Evolutionary conservation across 2,888 invertebrate species (phyloP), one percentile per base, ranked within the genome.

Genomic region (Tetranychus piercei): DNA sequence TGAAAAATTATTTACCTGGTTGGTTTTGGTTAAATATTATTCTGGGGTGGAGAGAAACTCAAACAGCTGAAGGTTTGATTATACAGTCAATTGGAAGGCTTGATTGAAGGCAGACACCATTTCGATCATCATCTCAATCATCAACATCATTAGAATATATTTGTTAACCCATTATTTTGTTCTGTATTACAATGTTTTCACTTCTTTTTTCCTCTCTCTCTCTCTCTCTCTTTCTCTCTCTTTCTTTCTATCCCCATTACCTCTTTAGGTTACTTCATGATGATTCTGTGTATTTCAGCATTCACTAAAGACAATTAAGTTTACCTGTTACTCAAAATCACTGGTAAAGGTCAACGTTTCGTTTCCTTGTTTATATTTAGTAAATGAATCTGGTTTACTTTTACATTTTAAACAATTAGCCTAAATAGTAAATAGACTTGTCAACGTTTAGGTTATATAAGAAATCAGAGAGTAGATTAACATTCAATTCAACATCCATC

Each of bases 181-280:
- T 34, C 34, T 34, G 34, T 34, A 69, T 15, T 23, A n/a, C 9
- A 11, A 69, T 69, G 69, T 69, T 64, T 44, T 20, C 18, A 44
- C 22, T 74, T 34, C n/a, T 15, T 45, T 45, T 20, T 71, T n/a
- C 20, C 69, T 22, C 74, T 71, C 64, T 65, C 34, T 34, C 45
- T 34, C 55, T 71, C 34, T 2, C 20, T 45, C 55, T 45, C 45
- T 9, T 45, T 45, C 9, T 9, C 45, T 9, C 45, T 45, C 7
- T 45, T 45, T 9, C 45, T 73, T 45, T 44, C 65, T 71, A 69
- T 20, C 71, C 9, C 15, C 55, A 55, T 55, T 15, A 55, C 15
- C 55, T 15, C 15, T 15, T 15, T 55, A 55, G 55, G 15, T 15
- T 15, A 55, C 9, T 15, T 55, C 11, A 55, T 55, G 55, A 55